Percentiles rank a stretch among this genome's conserved stretches.
Evolutionary conservation across 2,797 vertebrate genomes (phyloP).

Genomic region (Austrolebias charrua): DNA sequence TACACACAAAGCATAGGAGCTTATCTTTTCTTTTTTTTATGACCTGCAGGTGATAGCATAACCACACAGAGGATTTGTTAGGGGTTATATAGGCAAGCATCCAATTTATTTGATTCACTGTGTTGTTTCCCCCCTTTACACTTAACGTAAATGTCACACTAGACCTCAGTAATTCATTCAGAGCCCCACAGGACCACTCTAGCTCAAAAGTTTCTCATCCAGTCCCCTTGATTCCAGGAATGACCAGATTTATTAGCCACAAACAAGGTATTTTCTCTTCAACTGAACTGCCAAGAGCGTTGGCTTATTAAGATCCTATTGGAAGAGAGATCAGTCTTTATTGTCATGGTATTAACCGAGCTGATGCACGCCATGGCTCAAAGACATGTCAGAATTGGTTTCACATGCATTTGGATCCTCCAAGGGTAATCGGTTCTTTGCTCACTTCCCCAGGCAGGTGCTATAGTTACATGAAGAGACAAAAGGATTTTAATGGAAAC

Average conservation of each 20-base stretch:
- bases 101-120: slow-evolving; percentile 28
- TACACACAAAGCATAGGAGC: slow-evolving; percentile 19
- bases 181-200: slow-evolving; percentile 16
- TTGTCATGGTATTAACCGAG: slow-evolving; percentile 49
- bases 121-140: slow-evolving; percentile 28
- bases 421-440: slow-evolving; percentile 31
- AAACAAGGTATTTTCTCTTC: slow-evolving; percentile 31
- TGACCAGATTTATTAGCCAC: slow-evolving; percentile 24
- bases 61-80: slow-evolving; percentile 1
- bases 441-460: slow-evolving; percentile 39
- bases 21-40: slow-evolving; percentile 1
- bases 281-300: slow-evolving; percentile 34
- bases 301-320: slow-evolving; percentile 58
- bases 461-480: slow-evolving; percentile 31
- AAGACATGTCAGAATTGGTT: slow-evolving; percentile 58
- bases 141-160: slow-evolving; percentile 50
- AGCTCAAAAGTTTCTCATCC: slow-evolving; percentile 35
- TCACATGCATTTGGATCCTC: slow-evolving; percentile 26
- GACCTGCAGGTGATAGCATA: slow-evolving; percentile 3
- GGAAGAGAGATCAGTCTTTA: slow-evolving; percentile 56
- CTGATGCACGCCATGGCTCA: slow-evolving; percentile 49
- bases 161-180: slow-evolving; percentile 35
- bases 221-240: slow-evolving; percentile 27
- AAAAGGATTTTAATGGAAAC: slow-evolving; percentile 47
- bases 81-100: slow-evolving; percentile 4